Conservation (phyloP, 2,113 vertebrate genomes). For the Myotis yumanensis region DNA sequence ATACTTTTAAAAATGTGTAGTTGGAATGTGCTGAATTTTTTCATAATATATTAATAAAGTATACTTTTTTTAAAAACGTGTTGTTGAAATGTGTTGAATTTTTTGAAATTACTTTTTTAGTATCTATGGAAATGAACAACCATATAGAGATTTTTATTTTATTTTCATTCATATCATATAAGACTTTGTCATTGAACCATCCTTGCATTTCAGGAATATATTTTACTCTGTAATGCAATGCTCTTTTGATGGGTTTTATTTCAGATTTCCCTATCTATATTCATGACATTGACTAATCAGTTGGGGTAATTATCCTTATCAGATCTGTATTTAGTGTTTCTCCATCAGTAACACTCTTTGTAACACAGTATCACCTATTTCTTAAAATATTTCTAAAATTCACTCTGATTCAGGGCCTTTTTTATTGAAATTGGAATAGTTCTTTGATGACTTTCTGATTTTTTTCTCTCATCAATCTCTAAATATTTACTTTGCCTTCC, state of each 20-base stretch:
- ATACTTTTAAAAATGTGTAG: background rate
- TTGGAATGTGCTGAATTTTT: background rate
- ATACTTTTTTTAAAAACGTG: background rate
- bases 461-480: background rate
- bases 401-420: background rate
- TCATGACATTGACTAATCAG: background rate
- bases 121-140: background rate
- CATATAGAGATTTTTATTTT: background rate
- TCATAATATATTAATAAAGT: background rate
- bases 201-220: slow-evolving; percentile 30
- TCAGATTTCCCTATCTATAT: background rate
- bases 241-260: background rate
- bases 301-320: background rate
- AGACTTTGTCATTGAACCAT: slow-evolving; percentile 38
- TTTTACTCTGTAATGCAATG: background rate
- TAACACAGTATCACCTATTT: background rate
- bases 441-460: background rate
- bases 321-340: background rate
- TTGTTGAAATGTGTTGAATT: background rate
- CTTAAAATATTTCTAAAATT: background rate
- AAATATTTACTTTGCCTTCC: background rate
- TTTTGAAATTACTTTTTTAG: slow-evolving; percentile 15
- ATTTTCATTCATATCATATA: background rate
- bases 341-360: background rate
- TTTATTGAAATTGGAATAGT: background rate